Evolutionary conservation across 2,797 vertebrate genomes (phyloP).

Genomic region (Anisognathus igniventris): DNA sequence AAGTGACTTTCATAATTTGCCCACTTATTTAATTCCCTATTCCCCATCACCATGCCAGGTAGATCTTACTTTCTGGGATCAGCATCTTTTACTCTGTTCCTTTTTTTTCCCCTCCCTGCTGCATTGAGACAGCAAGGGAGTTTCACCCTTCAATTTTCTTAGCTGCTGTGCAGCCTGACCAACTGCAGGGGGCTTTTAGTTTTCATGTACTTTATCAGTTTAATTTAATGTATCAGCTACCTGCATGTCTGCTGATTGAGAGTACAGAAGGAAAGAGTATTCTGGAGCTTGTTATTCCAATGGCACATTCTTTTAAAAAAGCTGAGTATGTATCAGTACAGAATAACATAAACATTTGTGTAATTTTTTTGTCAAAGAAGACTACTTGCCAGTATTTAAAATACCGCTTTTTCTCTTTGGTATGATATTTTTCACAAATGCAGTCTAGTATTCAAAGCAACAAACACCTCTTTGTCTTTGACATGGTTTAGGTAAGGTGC

Average conservation of each 20-base stretch:
- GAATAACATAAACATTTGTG: background rate
- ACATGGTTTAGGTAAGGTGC: slow-evolving; percentile 84
- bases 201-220: background rate
- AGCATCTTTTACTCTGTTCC: background rate
- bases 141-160: background rate
- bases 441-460: background rate
- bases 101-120: background rate
- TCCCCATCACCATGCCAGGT: background rate
- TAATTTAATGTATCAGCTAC: background rate
- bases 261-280: background rate
- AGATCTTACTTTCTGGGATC: background rate
- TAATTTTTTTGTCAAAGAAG: background rate
- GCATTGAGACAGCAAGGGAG: background rate
- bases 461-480: background rate
- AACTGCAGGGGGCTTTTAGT: background rate
- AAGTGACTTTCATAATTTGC: background rate
- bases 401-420: background rate
- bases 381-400: background rate
- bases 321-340: background rate
- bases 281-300: background rate
- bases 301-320: background rate
- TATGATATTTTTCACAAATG: background rate
- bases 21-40: background rate
- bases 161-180: background rate
- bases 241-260: background rate